Base-by-base conservation (phyloP, 2,888 invertebrate genomes). In the Caenorhabditis macrosperma region DNA sequence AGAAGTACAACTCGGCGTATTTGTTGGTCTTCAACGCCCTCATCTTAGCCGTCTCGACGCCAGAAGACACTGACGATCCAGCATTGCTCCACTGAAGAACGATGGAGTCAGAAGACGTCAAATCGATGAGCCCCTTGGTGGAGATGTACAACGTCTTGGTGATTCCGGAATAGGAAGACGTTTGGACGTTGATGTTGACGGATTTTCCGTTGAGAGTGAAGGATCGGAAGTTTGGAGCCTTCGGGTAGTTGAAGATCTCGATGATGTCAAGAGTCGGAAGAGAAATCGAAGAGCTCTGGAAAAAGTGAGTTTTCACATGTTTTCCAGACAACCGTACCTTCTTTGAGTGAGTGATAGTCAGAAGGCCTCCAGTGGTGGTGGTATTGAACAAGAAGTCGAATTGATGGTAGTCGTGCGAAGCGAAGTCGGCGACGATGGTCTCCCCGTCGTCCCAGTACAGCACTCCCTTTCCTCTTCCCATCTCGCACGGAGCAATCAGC, bases 401-500 rank as follows among this genome's bases (percentile, higher is more conserved):
- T 38, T 71, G 67, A 50, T 78, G 69, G 38, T 80, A 83, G 20
- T 75, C 63, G 30, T 69, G 74, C 26, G 33, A 33, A 22, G 60
- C 48, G 59, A 81, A 71, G 48, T 71, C 74, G 17, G 81, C 74
- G 10, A 87, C 82, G 24, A 86, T 78, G 3, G 82, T 80, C 50
- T 88, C 88, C 7, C 89, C 89, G 57, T 89, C 89, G 60, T 89
- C 89, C 89, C 89, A 89, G 54, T 72, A 86, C 44, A 89, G 69
- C 12, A 76, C 69, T 15, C 88, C 88, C 12, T 44, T 10, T 9
- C 68, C 80, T 17, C 55, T 35, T 15, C 75, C 79, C 59, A 67
- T 54, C 52, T 64, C 20, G 54, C 80, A 78, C 24, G 81, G 78
- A n/a, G 81, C 94, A 0, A 93, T 93, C 6, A 94, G 88, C 30